A percentile compares a stretch with the other conserved stretches of the same genome.
phyloP scores from a whole-genome alignment of 2,888 invertebrate species.

The Rhagophthalmus giganteus region DNA sequence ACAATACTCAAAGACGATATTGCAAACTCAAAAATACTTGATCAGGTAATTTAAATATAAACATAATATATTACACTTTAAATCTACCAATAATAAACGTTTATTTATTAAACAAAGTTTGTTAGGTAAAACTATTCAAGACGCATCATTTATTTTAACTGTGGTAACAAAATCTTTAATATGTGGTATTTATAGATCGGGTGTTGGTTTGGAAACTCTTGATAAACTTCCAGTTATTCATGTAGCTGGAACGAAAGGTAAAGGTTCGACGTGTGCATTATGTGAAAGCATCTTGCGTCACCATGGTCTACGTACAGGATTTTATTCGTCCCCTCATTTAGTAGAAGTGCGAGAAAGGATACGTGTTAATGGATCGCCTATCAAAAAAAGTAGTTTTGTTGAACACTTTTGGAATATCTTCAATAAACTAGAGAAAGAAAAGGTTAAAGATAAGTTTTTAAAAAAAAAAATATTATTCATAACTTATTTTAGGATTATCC shows the following conservation, averaged over 20 bases:
- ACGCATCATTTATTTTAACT: too few species aligned
- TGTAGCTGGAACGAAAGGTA: constrained; percentile 97
- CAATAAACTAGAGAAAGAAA: constrained; percentile 59
- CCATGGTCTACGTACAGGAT: constrained; percentile 86
- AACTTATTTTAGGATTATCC: constrained; percentile 9
- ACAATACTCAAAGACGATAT: constrained; percentile 35
- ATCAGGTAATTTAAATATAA: constrained; percentile 44
- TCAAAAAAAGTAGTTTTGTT: constrained; percentile 74
- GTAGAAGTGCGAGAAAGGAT: constrained; percentile 91
- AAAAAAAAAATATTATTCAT: too few species aligned
- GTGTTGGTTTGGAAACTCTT: constrained; percentile 66
- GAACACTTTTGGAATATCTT: constrained; percentile 83
- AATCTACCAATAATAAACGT: too few species aligned
- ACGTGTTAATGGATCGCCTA: constrained; percentile 79
- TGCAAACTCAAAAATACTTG: constrained; percentile 63
- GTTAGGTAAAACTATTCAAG: too few species aligned
- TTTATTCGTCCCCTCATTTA: constrained; percentile 95
- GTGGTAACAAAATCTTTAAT: too few species aligned
- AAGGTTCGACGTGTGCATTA: constrained; percentile 94
- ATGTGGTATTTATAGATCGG: constrained; percentile 61
- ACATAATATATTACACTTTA: background rate
- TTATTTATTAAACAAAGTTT: too few species aligned
- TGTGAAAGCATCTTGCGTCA: constrained; percentile 85
- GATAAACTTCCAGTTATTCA: constrained; percentile 86
- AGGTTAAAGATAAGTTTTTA: constrained; percentile 54